Conservation (phyloP, 2,113 vertebrate genomes). For the Pelecanoides urinatrix region DNA sequence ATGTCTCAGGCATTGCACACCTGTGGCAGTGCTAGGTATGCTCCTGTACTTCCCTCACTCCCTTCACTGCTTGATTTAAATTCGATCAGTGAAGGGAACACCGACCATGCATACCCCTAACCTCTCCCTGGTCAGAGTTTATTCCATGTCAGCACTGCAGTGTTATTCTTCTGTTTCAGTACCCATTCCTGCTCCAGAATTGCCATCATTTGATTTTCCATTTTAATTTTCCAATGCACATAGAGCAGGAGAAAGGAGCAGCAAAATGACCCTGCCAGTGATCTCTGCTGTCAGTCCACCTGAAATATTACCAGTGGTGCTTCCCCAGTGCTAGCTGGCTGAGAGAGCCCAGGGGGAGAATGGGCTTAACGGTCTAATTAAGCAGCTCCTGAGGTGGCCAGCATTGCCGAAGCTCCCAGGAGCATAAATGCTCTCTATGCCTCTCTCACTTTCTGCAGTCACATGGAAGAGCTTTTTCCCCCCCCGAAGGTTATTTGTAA, state of each 20-base stretch:
- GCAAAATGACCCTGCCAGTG: neutral
- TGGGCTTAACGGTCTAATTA: neutral
- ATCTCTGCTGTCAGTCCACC: neutral
- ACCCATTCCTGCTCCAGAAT: neutral
- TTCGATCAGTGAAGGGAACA: neutral
- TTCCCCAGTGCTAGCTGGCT: neutral
- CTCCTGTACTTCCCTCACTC: neutral
- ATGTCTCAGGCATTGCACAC: neutral
- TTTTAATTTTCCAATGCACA: neutral
- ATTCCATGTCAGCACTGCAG: neutral
- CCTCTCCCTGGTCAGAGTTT: neutral
- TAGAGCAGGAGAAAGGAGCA: neutral
- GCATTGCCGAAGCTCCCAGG: neutral
- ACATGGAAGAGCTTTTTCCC: neutral
- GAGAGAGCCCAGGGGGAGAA: rapidly evolving
- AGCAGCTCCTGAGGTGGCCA: neutral
- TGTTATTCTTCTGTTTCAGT: neutral
- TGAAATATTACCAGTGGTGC: neutral
- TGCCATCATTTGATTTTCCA: neutral
- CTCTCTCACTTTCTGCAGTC: neutral
- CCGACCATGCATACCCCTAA: neutral
- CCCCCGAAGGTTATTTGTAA: neutral
- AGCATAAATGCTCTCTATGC: neutral
- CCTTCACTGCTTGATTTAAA: neutral
- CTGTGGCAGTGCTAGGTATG: neutral